Conservation (phyloP, 2,797 vertebrate genomes). For the Crotalus adamanteus region DNA sequence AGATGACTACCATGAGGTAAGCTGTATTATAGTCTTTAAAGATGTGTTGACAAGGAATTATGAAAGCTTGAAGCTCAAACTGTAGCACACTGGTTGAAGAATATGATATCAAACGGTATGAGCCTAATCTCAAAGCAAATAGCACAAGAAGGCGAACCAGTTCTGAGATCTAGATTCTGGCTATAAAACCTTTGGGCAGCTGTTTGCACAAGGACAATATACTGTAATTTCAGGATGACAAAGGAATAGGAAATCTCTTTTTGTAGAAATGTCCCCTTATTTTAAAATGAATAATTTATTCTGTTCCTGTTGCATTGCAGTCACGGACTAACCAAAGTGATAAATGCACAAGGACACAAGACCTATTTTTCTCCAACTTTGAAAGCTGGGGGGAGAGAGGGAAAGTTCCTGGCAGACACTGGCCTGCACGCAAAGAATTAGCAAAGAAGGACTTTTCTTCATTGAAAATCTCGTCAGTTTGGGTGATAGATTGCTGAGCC, state of each 20-base stretch:
- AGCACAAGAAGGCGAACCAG: too few species aligned
- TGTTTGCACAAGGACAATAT: background rate
- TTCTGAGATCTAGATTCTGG: background rate
- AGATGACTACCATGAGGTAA: background rate
- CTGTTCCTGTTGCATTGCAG: background rate
- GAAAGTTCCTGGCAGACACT: conserved; percentile 27
- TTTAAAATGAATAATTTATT: conserved; percentile 17
- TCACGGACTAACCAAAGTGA: conserved; percentile 5
- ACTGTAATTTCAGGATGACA: background rate
- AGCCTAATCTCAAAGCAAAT: background rate
- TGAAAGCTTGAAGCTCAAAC: background rate
- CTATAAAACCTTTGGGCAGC: background rate
- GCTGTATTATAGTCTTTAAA: background rate
- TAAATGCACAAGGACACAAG: conserved; percentile 20
- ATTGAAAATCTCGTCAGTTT: conserved; percentile 53
- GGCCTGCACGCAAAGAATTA: conserved; percentile 38
- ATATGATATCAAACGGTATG: background rate
- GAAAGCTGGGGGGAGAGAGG: background rate
- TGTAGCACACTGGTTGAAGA: background rate
- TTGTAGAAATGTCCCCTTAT: background rate
- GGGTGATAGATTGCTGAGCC: conserved; percentile 56
- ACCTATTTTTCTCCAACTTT: background rate
- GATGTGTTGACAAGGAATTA: background rate
- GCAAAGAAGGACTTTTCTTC: conserved; percentile 51
- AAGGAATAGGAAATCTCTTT: background rate